phyloP scores from a whole-genome alignment of 2,888 invertebrate genomes.

The Synanthedon myopaeformis region DNA sequence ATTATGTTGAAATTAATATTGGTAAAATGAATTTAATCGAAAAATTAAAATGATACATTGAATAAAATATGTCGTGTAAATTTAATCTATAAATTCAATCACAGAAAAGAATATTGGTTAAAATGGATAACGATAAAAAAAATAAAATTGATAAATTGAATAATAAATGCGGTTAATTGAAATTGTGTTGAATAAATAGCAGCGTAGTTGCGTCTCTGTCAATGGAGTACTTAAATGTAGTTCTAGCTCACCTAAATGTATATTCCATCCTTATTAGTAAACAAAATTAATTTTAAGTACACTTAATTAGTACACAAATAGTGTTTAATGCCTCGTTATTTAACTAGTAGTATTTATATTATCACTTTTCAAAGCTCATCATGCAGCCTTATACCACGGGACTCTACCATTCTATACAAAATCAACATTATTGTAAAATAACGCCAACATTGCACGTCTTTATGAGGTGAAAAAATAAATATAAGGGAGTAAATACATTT shows the following conservation, averaged over 20 bases:
- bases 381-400: conserved; percentile 48
- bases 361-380: conserved; percentile 40
- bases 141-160: no score
- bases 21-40: no score
- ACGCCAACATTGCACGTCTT: conserved; percentile 25
- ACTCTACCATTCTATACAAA: conserved; percentile 42
- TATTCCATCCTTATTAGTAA: conserved; percentile 66
- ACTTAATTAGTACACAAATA: conserved; percentile 58
- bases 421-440: conserved; percentile 46
- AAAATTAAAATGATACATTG: no score
- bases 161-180: no score
- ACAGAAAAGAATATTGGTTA: no score
- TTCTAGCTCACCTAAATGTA: conserved; percentile 61
- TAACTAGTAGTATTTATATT: conserved; percentile 49
- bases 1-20: no score
- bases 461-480: conserved; percentile 29
- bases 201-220: conserved; percentile 26
- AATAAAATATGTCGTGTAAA: no score
- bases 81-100: no score
- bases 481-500: conserved; percentile 14
- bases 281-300: conserved; percentile 56
- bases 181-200: conserved; percentile 13
- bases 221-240: not conserved
- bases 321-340: conserved; percentile 44
- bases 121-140: no score